Evolutionary conservation across 2,113 vertebrate genomes (phyloP), one percentile per base, ranked within the genome.

Genomic region (Hippocampus mohnikei): DNA sequence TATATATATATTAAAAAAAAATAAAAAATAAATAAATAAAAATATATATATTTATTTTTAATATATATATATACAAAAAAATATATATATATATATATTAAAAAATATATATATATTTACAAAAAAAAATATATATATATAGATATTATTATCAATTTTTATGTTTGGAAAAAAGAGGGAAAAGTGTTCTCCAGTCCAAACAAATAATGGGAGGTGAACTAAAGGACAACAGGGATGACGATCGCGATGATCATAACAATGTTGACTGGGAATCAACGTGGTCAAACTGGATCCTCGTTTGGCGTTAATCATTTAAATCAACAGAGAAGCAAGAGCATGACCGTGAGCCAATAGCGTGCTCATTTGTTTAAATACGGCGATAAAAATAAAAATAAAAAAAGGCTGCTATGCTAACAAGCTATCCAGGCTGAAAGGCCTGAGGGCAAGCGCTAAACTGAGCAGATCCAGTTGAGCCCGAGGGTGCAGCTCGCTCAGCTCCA

Each of bases 401-500:
- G 2, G n/a, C n/a, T 12, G 58, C 27, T 33, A 18, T 5, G 15
- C 58, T 18, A 55, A 23, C 52, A 55, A 10, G 52, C 52, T 55
- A 55, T 23, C 52, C 8, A n/a, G 52, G 58, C 6, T 16, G 58
- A 60, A 27, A 33, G 27, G 9, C 10, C 42, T 44, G 42, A 1
- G n/a, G 4, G 74, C 3, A 52, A 62, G 63, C 67, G 74, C 69
- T 60, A 71, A 81, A 85, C 85, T 85, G 85, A 88, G 75, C 80
- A 76, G 74, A 71, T 87, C 83, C 83, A 81, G 84, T 73, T 78
- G 74, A 81, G 66, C 78, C 74, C 75, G 66, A 79, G 79, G 78
- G 85, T 73, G 74, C 78, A 86, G 79, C 77, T 42, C 71, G 77
- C 74, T 79, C 79, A 74, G 90, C 74, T 88, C 85, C 85, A 83